Conservation (phyloP, 2,888 invertebrate species). For the Folsomia manolachei region DNA sequence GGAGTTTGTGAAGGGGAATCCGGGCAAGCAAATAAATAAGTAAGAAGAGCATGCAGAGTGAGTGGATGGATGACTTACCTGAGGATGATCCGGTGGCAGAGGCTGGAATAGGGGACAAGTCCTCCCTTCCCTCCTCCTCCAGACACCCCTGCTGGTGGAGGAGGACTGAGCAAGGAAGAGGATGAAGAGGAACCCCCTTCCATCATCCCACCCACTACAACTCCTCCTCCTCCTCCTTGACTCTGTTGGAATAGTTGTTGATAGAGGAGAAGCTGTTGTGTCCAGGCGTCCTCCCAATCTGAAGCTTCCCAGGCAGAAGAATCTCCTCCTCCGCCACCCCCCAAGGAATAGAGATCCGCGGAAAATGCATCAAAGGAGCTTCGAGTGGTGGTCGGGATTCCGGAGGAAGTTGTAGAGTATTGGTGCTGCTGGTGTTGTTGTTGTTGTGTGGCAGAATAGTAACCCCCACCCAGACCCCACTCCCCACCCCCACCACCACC, state of each 20-base stretch:
- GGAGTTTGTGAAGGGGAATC: no score
- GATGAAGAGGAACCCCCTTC: no score
- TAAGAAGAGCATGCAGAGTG: not conserved
- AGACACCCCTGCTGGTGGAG: not conserved
- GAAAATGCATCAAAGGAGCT: conserved; percentile 5
- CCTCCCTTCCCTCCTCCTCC: not conserved
- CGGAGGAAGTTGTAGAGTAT: not conserved
- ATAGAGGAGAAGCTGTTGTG: not conserved
- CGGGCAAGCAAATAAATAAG: no score
- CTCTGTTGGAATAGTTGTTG: conserved; percentile 1
- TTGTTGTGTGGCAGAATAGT: no score
- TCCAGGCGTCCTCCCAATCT: not conserved
- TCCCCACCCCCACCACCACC: conserved; percentile 23
- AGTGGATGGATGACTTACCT: not conserved
- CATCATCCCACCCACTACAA: not conserved
- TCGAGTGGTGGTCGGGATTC: conserved; percentile 1
- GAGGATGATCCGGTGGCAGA: not conserved
- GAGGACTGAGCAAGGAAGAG: not conserved
- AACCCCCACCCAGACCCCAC: conserved; percentile 17
- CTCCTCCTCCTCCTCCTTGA: not conserved
- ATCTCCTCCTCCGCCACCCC: not conserved
- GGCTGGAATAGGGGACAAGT: conserved; percentile 1
- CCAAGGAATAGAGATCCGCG: not conserved
- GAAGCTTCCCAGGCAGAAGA: not conserved
- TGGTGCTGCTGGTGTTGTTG: not conserved